Base-by-base conservation (phyloP, 2,797 vertebrate species). In the Balearica regulorum region DNA sequence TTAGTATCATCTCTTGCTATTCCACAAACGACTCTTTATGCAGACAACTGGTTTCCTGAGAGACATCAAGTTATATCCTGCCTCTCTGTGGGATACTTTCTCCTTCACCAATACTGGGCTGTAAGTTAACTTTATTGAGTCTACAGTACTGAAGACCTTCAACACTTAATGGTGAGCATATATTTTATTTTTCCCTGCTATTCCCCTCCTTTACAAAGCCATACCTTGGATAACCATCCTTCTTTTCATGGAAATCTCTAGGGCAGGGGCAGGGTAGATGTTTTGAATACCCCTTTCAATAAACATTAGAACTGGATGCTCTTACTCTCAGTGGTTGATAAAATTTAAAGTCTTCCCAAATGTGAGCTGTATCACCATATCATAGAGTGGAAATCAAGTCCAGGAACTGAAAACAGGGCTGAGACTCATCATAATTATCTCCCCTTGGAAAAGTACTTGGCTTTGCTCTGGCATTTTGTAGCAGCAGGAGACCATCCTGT, bases 401-500 rank as follows among this genome's bases (percentile, higher is more conserved):
- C 20, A 51, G 24, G 61, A 70, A 93, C 62, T 4, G 4, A 92
- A 94, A 96, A 71, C 11, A 65, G 28, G 13, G 46, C 19, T 61
- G 31, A 95, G 33, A 41, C 4, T 81, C 72, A 81, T 64, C 61
- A 57, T 75, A 85, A 95, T 82, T 46, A 68, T 83, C 87, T 94
- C 25, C 75, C 76, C 41, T 87, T 91, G n/a, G 83, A 80, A 89
- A 80, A 86, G 39, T 61, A 82, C 35, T 93, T 65, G 21, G 44
- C 68, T 71, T 81, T 82, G 39, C 46, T 43, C 46, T 51, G 49
- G 64, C 39, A 49, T 96, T 93, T 87, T 77, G 13, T 46, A 86
- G 75, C 94, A 97, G 93, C 75, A 75, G 86, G 93, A 93, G 84
- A 79, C 53, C 33, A 71, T 72, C 68, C 65, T 73, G 79, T 55